Percentiles rank a stretch among this genome's conserved stretches.
These are phyloP conservation scores for Noctua janthina DNA, from an alignment of 2,888 invertebrate species.

Conservation along the genomic window DNA sequence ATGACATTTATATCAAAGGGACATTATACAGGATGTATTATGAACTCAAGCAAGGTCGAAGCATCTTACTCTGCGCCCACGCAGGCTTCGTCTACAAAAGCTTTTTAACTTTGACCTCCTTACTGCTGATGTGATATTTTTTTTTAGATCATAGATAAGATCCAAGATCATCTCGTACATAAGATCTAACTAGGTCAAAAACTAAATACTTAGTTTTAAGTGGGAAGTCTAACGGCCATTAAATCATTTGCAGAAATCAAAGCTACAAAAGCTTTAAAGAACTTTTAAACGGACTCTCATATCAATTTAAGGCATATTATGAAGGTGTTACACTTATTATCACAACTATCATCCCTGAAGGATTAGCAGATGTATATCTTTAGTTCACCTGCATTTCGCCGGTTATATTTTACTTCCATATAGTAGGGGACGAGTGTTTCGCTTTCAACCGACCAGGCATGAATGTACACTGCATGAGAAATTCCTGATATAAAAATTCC, in stretches of 20 bases:
- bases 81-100: conserved; percentile 37
- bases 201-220: neutral
- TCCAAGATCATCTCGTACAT: conserved; percentile 19
- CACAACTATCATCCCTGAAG: no score
- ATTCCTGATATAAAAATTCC: no score
- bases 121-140: conserved; percentile 19
- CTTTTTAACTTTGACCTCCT: conserved; percentile 55
- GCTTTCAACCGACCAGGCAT: neutral
- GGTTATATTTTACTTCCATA: neutral
- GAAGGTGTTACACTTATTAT: neutral
- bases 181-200: conserved; percentile 22
- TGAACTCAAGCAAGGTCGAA: conserved; percentile 36
- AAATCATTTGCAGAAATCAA: no score
- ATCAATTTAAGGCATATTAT: neutral
- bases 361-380: neutral
- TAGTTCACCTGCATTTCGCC: neutral
- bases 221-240: neutral
- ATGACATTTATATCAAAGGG: conserved; percentile 13
- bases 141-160: conserved; percentile 40
- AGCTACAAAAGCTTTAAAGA: neutral
- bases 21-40: conserved; percentile 34
- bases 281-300: neutral
- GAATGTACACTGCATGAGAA: neutral
- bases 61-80: conserved; percentile 31
- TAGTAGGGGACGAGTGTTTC: neutral